A percentile compares a stretch with the other conserved stretches of the same genome.
phyloP scores from a whole-genome alignment of 2,113 vertebrate species.

The Mellivora capensis region DNA sequence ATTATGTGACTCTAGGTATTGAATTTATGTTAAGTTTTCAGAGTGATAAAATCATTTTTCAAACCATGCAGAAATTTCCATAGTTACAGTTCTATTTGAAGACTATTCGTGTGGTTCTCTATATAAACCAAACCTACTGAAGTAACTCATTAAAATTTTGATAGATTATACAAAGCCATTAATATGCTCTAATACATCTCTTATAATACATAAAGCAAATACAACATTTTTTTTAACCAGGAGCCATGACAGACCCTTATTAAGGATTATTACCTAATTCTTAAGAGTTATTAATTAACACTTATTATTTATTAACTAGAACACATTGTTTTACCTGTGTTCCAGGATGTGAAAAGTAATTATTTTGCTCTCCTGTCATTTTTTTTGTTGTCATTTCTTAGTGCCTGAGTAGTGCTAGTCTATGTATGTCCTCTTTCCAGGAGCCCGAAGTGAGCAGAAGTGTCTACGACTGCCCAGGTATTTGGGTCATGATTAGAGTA shows the following conservation, averaged over 20 bases:
- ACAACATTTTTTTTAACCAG: not conserved
- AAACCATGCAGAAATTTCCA: slow-evolving; percentile 1
- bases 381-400: not conserved
- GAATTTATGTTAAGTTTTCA: not conserved
- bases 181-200: not conserved
- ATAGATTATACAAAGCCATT: not conserved
- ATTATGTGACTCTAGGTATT: not conserved
- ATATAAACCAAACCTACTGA: not conserved
- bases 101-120: not conserved
- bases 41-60: not conserved
- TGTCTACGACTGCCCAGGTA: not conserved
- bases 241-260: not conserved
- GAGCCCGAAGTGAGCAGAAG: not conserved
- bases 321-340: not conserved
- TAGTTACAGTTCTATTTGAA: slow-evolving; percentile 12
- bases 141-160: slow-evolving; percentile 31
- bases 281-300: not conserved
- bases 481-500: not conserved
- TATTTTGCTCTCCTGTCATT: not conserved
- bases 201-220: not conserved
- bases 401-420: not conserved
- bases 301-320: not conserved
- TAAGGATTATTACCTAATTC: not conserved
- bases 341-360: not conserved
- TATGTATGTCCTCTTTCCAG: not conserved